These are phyloP conservation scores for Furcula furcula DNA, from an alignment of 2,888 invertebrate species.

Conservation along the genomic window DNA sequence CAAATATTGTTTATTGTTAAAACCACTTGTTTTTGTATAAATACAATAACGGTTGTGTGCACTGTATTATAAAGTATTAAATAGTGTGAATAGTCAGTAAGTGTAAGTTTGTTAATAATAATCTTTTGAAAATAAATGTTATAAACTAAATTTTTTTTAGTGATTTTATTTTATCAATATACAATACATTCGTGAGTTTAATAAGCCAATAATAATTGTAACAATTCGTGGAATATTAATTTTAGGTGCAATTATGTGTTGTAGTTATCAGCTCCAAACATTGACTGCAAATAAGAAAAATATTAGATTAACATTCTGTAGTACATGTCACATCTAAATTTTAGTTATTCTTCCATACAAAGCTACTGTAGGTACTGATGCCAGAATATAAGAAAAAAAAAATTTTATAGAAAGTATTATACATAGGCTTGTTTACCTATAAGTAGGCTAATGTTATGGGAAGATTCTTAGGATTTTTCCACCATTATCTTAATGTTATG, in stretches of 20 bases:
- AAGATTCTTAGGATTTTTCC: too few relatives aligned
- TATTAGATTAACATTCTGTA: constrained; percentile 12
- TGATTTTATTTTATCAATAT: constrained; percentile 35
- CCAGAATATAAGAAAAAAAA: too few relatives aligned
- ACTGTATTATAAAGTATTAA: constrained; percentile 47
- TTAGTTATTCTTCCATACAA: too few relatives aligned
- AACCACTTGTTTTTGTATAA: constrained; percentile 21
- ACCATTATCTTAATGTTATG: too few relatives aligned
- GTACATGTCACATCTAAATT: constrained; percentile 12
- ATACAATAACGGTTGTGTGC: constrained; percentile 49
- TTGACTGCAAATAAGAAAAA: constrained; percentile 66
- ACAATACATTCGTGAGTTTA: constrained; percentile 8
- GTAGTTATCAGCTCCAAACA: constrained; percentile 75
- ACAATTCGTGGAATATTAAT: constrained; percentile 14
- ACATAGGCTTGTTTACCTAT: too few relatives aligned
- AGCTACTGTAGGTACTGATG: too few relatives aligned
- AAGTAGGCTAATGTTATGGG: too few relatives aligned
- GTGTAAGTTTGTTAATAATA: constrained; percentile 51
- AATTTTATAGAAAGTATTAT: too few relatives aligned
- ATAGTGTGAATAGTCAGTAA: constrained; percentile 46
- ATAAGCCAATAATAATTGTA: constrained; percentile 19
- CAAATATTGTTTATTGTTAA: constrained; percentile 42
- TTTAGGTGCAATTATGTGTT: constrained; percentile 24
- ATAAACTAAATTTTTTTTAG: constrained; percentile 29
- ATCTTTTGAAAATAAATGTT: constrained; percentile 42